A percentile compares a stretch with the other conserved stretches of the same genome.
Conservation (phyloP, 2,797 vertebrate genomes). For the Myiotriccus ornatus region DNA sequence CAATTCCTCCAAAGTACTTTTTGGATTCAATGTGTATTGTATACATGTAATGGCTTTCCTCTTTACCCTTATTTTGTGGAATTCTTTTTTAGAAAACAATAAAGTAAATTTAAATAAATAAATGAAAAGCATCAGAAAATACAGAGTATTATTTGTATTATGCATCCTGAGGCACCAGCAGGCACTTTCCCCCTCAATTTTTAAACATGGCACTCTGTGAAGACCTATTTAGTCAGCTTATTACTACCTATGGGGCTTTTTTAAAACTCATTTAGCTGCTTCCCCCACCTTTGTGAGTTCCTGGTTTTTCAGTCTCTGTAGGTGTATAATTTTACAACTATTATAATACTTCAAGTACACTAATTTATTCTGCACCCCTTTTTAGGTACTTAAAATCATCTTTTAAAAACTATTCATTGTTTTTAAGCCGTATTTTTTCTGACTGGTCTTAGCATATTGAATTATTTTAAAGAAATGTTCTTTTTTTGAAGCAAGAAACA, state of each 20-base stretch:
- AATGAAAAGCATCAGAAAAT: background rate
- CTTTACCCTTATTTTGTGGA: background rate
- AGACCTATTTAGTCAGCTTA: background rate
- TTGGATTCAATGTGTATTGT: background rate
- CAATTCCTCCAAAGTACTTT: background rate
- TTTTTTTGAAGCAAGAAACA: background rate
- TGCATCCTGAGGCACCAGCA: background rate
- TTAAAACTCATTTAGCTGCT: background rate
- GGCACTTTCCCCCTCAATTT: background rate
- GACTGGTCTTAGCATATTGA: background rate
- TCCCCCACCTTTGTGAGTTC: background rate
- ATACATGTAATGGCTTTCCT: background rate
- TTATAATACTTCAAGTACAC: background rate
- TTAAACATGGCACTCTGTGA: background rate
- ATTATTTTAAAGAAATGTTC: background rate
- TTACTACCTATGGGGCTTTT: background rate
- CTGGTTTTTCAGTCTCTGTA: background rate
- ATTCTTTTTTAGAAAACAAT: background rate
- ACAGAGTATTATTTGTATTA: background rate
- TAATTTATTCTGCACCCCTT: background rate
- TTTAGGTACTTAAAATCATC: background rate
- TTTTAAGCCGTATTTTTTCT: background rate
- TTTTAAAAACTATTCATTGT: background rate
- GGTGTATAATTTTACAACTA: constrained; percentile 1
- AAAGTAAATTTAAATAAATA: background rate